Percentiles rank a stretch among this genome's conserved stretches.
Conservation (phyloP, 30 jellyfish, hydroid and myxozoan genomes). For the Chrysaora quinquecirrha region DNA sequence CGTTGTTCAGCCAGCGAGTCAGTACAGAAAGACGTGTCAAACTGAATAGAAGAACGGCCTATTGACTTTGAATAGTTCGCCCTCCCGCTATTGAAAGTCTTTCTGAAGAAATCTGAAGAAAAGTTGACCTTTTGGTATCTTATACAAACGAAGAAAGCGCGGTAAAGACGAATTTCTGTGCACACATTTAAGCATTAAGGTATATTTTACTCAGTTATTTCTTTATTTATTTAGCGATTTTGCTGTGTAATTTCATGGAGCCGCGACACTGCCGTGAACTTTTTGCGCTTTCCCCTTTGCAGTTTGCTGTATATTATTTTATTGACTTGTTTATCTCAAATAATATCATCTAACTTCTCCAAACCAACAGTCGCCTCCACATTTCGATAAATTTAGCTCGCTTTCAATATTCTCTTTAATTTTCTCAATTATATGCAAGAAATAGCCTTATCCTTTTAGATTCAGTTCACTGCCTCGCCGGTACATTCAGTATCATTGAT, state of each 20-base stretch:
- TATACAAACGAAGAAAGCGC: constrained; percentile 74
- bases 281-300: no score
- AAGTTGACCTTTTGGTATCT: constrained; percentile 88
- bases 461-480: constrained; percentile 53
- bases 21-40: constrained; percentile 71
- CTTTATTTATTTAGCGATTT: not conserved
- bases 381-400: constrained; percentile 35
- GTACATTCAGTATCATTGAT: no score
- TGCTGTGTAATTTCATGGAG: not conserved
- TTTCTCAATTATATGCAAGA: constrained; percentile 50
- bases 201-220: constrained; percentile 48
- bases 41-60: constrained; percentile 80
- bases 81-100: constrained; percentile 76
- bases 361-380: constrained; percentile 28
- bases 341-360: no score
- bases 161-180: constrained; percentile 44
- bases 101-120: constrained; percentile 79
- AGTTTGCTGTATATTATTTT: no score
- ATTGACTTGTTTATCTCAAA: no score
- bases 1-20: constrained; percentile 83
- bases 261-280: not conserved
- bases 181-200: constrained; percentile 64
- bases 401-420: constrained; percentile 22
- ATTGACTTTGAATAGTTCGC: constrained; percentile 73
- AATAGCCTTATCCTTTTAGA: constrained; percentile 64